Base-by-base conservation (phyloP, 2,113 vertebrate genomes). In the Pithys albifrons region DNA sequence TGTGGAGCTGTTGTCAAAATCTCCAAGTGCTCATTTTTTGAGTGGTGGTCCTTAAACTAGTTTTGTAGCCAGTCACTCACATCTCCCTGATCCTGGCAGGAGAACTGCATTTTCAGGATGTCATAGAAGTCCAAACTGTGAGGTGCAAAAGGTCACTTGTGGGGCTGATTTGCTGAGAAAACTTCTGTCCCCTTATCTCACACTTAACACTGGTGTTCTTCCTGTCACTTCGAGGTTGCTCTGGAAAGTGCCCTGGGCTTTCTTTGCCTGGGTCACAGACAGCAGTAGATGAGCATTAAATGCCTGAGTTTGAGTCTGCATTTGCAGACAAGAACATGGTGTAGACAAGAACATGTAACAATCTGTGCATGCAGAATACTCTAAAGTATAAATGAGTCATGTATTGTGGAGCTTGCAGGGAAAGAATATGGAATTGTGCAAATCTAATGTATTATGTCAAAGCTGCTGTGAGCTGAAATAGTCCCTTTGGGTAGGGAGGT, bases 311-410 rank as follows among this genome's bases (percentile, higher is more conserved):
- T 59, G 80, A 87, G 54, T 48, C 76, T 93, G 74, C 58, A 17
- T 64, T 84, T 94, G 90, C 83, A 91, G 85, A 73, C 52, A 33
- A 48, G 69, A 92, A 67, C 43, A 9, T 48, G 55, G 72, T 6
- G 2, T 45, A 81, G 88, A 87, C 72, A n/a, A n/a, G n/a, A n/a
- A n/a, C n/a, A n/a, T n/a, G 3, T 39, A 83, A 48, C 0, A 8
- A 74, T 85, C 70, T 91, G 64, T 76, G 61, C 9, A 2, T 55
- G 75, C 92, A 61, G 65, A 73, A 65, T 93, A 6, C 66, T 79
- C 76, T 28, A 5, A 77, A 81, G 89, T 45, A 69, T 49, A 69
- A 93, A 71, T 94, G 88, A 96, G 76, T 95, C 95, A 95, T 37
- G 52, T 18, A 10, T 74, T 59, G 67, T 66, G 72, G 82, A 94